Conservation (phyloP, 2,797 vertebrate genomes). For the Hypotaenidia philippensis region DNA sequence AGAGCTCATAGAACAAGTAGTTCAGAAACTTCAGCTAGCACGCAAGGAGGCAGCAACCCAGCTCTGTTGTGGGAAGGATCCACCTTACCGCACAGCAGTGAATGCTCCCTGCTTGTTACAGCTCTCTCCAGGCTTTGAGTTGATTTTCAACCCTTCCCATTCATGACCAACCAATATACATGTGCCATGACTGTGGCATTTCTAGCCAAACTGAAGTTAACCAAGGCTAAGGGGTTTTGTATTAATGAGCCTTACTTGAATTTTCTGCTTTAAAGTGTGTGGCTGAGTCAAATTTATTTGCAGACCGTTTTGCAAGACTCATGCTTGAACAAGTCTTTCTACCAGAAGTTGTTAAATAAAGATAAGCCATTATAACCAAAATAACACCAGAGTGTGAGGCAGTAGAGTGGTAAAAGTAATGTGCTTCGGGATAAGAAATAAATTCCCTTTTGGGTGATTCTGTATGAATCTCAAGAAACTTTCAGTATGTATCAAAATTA, state of each 20-base stretch:
- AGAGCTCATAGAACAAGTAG: constrained; percentile 14
- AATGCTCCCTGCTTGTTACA: neutral
- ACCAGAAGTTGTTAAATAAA: neutral
- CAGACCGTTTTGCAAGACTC: neutral
- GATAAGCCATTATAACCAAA: neutral
- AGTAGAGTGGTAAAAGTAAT: neutral
- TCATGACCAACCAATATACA: neutral
- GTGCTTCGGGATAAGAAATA: neutral
- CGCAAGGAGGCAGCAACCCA: neutral
- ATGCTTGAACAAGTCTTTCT: neutral
- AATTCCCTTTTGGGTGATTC: neutral
- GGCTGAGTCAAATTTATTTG: neutral
- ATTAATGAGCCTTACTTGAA: neutral
- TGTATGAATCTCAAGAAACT: neutral
- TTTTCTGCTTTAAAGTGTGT: neutral
- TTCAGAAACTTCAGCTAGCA: constrained; percentile 7
- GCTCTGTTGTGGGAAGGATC: neutral
- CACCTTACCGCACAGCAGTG: neutral
- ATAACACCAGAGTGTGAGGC: neutral
- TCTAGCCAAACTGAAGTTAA: neutral
- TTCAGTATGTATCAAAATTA: neutral
- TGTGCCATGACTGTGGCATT: neutral
- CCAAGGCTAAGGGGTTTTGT: neutral
- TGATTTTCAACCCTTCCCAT: neutral
- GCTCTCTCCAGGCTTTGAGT: neutral